A percentile compares a stretch with the other conserved stretches of the same genome.
Conservation (phyloP, 2,888 invertebrate genomes). For the Trachelus tabidus region DNA sequence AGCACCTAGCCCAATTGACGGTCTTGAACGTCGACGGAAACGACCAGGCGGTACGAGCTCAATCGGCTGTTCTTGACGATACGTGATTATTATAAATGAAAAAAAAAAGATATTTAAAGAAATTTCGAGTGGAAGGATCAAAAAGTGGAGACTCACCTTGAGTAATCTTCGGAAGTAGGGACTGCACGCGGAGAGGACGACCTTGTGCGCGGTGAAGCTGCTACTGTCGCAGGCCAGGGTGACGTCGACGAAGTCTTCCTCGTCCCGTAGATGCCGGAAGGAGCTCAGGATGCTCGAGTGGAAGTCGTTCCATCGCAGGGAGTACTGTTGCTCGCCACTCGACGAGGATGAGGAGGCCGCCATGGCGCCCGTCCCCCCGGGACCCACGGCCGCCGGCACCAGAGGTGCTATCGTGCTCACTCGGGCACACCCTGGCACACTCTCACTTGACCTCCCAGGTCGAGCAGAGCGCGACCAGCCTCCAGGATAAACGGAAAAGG, state of each 20-base stretch:
- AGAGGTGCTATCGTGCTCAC: conserved; percentile 65
- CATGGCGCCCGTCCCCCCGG: conserved; percentile 65
- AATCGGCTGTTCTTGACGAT: neutral
- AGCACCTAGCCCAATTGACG: neutral
- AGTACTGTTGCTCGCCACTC: conserved; percentile 84
- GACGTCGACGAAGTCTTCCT: conserved; percentile 94
- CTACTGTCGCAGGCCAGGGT: conserved; percentile 91
- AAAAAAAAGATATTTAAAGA: no score
- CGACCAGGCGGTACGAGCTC: neutral
- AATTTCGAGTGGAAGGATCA: neutral
- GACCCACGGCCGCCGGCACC: conserved; percentile 67
- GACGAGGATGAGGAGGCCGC: conserved; percentile 65
- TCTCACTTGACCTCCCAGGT: conserved; percentile 33
- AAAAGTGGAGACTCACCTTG: conserved; percentile 67
- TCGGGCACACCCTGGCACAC: conserved; percentile 36
- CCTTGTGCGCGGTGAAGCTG: conserved; percentile 91
- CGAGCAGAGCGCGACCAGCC: conserved; percentile 52
- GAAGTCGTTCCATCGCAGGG: conserved; percentile 95
- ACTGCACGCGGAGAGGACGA: conserved; percentile 92
- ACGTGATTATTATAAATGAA: neutral
- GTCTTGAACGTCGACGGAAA: neutral
- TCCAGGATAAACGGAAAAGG: conserved; percentile 15
- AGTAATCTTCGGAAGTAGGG: conserved; percentile 89
- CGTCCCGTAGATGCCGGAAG: conserved; percentile 88
- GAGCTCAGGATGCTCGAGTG: conserved; percentile 91